These are phyloP conservation scores for Orthonyx spaldingii DNA, from an alignment of 2,113 vertebrate species.

Conservation along the genomic window DNA sequence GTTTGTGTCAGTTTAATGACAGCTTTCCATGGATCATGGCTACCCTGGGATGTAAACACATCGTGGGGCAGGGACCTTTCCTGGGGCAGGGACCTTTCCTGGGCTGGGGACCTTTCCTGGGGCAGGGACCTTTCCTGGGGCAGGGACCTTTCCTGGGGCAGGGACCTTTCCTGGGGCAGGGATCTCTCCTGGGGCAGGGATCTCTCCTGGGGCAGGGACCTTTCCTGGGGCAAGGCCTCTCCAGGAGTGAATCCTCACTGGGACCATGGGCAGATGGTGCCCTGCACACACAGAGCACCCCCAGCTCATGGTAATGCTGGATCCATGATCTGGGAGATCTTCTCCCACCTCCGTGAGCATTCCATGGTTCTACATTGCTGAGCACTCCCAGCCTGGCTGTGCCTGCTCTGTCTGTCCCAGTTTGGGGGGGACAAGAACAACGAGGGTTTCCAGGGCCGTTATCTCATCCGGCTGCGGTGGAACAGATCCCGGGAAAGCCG, in stretches of 20 bases:
- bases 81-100: neutral
- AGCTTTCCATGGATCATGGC: neutral
- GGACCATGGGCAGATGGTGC: neutral
- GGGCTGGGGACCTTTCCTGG: neutral
- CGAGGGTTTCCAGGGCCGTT: neutral
- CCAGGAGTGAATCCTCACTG: accelerated
- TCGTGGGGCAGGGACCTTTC: neutral
- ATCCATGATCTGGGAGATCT: neutral
- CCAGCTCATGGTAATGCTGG: accelerated
- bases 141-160: neutral
- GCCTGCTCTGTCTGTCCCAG: neutral
- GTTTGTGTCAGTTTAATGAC: neutral
- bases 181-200: accelerated
- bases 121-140: neutral
- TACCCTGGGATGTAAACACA: neutral
- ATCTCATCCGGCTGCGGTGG: neutral
- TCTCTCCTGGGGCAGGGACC: neutral
- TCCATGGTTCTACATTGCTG: accelerated
- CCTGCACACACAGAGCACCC: neutral
- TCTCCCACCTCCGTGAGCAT: neutral
- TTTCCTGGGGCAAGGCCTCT: neutral
- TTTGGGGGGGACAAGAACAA: no score
- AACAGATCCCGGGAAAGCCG: neutral
- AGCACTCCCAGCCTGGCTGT: accelerated
- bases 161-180: neutral